phyloP scores from a whole-genome alignment of 2,113 vertebrate genomes.

The Oceanodroma tethys region DNA sequence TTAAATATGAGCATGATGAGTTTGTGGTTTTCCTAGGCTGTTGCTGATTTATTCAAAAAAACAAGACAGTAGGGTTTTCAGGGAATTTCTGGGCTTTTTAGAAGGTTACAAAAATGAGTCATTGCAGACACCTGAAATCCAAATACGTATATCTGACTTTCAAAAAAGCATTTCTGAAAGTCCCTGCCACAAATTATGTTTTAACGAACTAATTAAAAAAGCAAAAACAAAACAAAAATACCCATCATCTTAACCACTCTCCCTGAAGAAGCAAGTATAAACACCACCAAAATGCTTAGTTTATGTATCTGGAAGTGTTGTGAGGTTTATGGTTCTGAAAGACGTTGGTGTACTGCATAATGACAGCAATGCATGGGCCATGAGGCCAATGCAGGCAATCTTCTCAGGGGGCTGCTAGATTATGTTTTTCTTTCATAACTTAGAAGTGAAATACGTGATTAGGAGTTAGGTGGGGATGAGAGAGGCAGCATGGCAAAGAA shows the following conservation, averaged over 20 bases:
- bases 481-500: background rate
- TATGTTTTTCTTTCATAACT: background rate
- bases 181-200: background rate
- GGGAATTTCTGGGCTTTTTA: background rate
- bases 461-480: background rate
- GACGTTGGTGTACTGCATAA: background rate
- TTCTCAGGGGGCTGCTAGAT: background rate
- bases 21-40: background rate
- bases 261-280: background rate
- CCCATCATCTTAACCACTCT: background rate
- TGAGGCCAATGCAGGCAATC: background rate
- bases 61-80: background rate
- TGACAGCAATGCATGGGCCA: background rate
- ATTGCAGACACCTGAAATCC: background rate
- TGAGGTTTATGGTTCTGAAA: background rate
- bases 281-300: background rate
- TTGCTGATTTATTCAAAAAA: background rate
- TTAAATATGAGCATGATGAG: background rate
- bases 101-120: background rate
- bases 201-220: background rate
- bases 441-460: background rate
- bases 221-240: rapidly evolving
- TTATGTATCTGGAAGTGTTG: background rate
- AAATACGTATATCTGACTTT: background rate
- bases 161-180: background rate